phyloP scores from a whole-genome alignment of 1,140 invertebrate genomes.

The Tachypleus tridentatus region DNA sequence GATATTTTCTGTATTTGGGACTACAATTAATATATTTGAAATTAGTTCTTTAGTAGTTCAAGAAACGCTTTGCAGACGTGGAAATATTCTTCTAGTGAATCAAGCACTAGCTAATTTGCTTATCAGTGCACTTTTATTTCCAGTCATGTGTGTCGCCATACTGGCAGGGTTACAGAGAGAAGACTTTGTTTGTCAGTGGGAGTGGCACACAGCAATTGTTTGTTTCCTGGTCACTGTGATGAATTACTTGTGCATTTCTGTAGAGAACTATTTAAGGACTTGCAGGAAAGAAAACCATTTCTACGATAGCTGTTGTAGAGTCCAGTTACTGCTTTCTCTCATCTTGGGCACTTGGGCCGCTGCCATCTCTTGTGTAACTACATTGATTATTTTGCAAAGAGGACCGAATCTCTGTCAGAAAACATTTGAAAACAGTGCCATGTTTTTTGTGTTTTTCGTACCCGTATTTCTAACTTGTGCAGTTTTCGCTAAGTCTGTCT shows the following conservation, averaged over 20 bases:
- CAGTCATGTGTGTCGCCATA: slow-evolving; percentile 47
- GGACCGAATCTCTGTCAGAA: slow-evolving; percentile 15
- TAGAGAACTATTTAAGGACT: slow-evolving; percentile 35
- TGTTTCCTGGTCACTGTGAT: slow-evolving; percentile 53
- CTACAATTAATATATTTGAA: slow-evolving; percentile 22
- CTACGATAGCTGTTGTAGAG: no score
- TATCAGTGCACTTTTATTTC: slow-evolving; percentile 55
- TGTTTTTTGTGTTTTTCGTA: slow-evolving; percentile 14
- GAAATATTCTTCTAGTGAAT: slow-evolving; percentile 64
- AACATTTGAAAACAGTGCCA: slow-evolving; percentile 11
- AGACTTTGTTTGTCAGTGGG: slow-evolving; percentile 46
- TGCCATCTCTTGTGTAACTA: neutral
- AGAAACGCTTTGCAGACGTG: slow-evolving; percentile 33
- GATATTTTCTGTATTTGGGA: slow-evolving; percentile 20
- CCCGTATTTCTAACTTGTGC: slow-evolving; percentile 12
- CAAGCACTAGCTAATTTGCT: slow-evolving; percentile 58
- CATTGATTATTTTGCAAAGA: slow-evolving; percentile 10
- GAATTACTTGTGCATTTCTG: slow-evolving; percentile 47
- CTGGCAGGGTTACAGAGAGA: slow-evolving; percentile 48
- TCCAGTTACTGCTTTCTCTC: no score
- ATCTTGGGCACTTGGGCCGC: slow-evolving; percentile 8
- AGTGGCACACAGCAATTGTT: slow-evolving; percentile 52
- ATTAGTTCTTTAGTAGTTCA: slow-evolving; percentile 22
- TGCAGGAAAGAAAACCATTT: no score
- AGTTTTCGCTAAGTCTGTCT: slow-evolving; percentile 13